These are phyloP conservation scores for Drosophila subpulchrella DNA, from an alignment of 1,140 invertebrate species.

Conservation along the genomic window DNA sequence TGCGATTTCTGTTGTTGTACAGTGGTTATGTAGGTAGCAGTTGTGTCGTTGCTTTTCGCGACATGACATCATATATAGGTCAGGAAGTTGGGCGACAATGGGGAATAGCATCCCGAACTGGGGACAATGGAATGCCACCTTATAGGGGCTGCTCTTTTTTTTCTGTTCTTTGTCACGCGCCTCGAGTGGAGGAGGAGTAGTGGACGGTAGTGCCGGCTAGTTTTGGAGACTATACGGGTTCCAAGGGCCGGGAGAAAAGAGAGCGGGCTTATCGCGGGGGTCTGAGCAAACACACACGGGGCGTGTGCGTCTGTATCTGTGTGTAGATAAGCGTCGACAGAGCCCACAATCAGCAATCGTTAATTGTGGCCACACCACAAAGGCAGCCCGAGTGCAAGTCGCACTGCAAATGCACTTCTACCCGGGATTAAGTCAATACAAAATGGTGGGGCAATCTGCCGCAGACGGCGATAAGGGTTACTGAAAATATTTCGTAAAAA, in stretches of 20 bases:
- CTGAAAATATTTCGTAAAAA: neutral
- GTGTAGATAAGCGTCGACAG: conserved; percentile 53
- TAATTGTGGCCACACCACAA: conserved; percentile 61
- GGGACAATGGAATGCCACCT: neutral
- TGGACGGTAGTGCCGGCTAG: conserved; percentile 6
- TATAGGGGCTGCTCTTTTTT: conserved; percentile 2
- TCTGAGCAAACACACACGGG: conserved; percentile 58
- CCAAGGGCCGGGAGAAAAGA: conserved; percentile 21
- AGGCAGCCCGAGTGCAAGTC: conserved; percentile 30
- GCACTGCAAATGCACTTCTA: conserved; percentile 14
- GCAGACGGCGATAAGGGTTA: neutral
- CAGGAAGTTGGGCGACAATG: neutral
- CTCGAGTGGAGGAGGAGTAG: neutral
- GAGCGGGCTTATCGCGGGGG: conserved; percentile 57
- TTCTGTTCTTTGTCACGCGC: conserved; percentile 56
- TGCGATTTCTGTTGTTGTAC: neutral
- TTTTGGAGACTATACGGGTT: neutral
- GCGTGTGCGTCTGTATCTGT: conserved; percentile 9
- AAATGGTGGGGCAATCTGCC: neutral
- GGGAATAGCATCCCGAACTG: neutral
- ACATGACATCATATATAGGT: conserved; percentile 19
- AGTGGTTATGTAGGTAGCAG: neutral
- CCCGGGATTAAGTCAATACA: neutral
- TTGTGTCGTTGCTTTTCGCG: neutral
- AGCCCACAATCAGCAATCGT: conserved; percentile 55